Percentiles rank a stretch among this genome's conserved stretches.
Evolutionary conservation across 2,888 invertebrate species (phyloP).

Genomic region (Muscina levida): DNA sequence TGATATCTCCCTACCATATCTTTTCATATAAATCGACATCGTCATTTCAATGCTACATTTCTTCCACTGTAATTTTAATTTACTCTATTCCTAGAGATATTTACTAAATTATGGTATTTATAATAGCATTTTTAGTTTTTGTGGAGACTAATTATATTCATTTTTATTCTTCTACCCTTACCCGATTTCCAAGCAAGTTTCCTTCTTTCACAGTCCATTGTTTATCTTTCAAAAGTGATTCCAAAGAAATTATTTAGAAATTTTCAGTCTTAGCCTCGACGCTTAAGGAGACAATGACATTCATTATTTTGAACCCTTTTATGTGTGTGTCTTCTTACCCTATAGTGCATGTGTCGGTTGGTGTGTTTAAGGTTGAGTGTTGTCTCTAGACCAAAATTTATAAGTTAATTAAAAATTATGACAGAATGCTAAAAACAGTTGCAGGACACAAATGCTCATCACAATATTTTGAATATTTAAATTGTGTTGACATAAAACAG

Average conservation of each 20-base stretch:
- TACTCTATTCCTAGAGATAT: too few species aligned
- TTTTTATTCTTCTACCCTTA: too few species aligned
- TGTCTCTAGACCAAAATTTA: background rate
- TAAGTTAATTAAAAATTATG: constrained; percentile 46
- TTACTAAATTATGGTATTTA: background rate
- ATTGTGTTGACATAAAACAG: constrained; percentile 36
- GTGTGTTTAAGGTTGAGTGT: constrained; percentile 11
- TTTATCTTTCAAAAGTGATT: background rate
- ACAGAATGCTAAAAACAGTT: constrained; percentile 38
- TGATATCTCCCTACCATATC: too few species aligned
- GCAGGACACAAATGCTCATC: constrained; percentile 20
- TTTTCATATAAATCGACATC: too few species aligned
- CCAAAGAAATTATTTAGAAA: background rate
- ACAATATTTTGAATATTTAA: constrained; percentile 25
- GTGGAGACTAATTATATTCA: background rate
- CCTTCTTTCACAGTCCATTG: background rate
- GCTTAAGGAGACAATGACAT: constrained; percentile 10
- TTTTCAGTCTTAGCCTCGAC: background rate
- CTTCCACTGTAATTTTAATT: too few species aligned
- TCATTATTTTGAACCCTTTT: constrained; percentile 40
- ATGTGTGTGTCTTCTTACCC: background rate
- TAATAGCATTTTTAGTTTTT: constrained; percentile 1
- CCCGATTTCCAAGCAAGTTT: too few species aligned
- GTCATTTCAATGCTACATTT: too few species aligned
- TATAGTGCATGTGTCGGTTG: background rate